A percentile compares a stretch with the other conserved stretches of the same genome.
Evolutionary conservation across 1,140 invertebrate genomes (phyloP).

Genomic region (Trypoxylus dichotomus): DNA sequence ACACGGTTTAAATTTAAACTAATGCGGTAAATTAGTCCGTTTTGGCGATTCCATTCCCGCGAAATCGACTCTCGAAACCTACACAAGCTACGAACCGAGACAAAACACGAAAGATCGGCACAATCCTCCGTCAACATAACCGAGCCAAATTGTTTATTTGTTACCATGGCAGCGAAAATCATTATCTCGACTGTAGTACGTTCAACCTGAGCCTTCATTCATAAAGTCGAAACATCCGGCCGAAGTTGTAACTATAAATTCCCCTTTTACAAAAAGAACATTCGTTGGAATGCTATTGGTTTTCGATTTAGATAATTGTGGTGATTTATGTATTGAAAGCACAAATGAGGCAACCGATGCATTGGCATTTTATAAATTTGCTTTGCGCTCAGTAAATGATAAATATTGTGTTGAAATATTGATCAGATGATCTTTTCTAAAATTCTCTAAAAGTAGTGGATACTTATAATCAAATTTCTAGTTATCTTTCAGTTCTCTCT

Average conservation of each 20-base stretch:
- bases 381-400: too few relatives aligned
- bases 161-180: background rate
- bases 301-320: background rate
- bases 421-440: too few relatives aligned
- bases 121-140: background rate
- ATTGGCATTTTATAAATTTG: too few relatives aligned
- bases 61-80: background rate
- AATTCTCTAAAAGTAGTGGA: too few relatives aligned
- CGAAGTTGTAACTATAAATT: background rate
- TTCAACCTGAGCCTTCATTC: slow-evolving; percentile 10
- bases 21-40: background rate
- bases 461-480: too few relatives aligned
- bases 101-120: background rate
- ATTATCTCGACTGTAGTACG: background rate
- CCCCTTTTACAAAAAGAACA: background rate
- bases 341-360: too few relatives aligned
- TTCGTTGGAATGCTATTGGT: background rate
- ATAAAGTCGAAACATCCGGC: slow-evolving; percentile 6
- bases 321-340: background rate
- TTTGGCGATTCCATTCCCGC: background rate
- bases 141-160: background rate
- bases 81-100: background rate
- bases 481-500: too few relatives aligned
- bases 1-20: slow-evolving; percentile 9
- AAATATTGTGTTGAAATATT: too few relatives aligned